A percentile compares a stretch with the other conserved stretches of the same genome.
These are phyloP conservation scores for Argyresthia goedartella DNA, from an alignment of 2,888 invertebrate genomes.

Conservation along the genomic window DNA sequence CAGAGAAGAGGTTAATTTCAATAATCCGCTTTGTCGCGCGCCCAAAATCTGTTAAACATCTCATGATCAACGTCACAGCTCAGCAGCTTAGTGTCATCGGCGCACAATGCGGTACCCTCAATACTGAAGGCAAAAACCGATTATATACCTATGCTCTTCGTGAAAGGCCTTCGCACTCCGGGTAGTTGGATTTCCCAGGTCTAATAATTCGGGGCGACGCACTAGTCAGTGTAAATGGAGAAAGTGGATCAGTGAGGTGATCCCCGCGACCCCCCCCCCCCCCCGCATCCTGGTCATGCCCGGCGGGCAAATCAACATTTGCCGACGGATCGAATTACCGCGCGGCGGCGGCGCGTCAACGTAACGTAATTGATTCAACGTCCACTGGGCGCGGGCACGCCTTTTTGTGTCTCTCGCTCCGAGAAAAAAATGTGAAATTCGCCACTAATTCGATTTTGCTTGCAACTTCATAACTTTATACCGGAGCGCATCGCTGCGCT, in stretches of 20 bases:
- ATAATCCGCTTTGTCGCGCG: slow-evolving; percentile 53
- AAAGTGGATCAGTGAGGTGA: slow-evolving; percentile 40
- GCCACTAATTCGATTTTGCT: slow-evolving; percentile 50
- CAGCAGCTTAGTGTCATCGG: slow-evolving; percentile 12
- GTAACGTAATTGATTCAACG: slow-evolving; percentile 62
- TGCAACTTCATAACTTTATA: slow-evolving; percentile 12
- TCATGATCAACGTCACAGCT: slow-evolving; percentile 10
- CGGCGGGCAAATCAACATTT: slow-evolving; percentile 65
- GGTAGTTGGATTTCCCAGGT: neutral
- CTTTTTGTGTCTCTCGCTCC: slow-evolving; percentile 37
- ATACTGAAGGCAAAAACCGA: neutral
- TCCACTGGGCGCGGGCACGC: slow-evolving; percentile 41
- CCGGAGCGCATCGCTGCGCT: neutral
- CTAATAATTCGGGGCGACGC: slow-evolving; percentile 2
- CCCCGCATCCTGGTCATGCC: slow-evolving; percentile 35
- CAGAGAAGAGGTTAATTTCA: slow-evolving; percentile 59
- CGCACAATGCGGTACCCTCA: slow-evolving; percentile 5
- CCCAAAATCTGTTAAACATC: slow-evolving; percentile 26
- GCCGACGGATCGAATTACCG: slow-evolving; percentile 62
- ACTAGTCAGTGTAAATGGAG: slow-evolving; percentile 11
- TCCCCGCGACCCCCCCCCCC: slow-evolving; percentile 21
- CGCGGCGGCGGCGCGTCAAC: slow-evolving; percentile 42
- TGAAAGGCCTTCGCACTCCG: slow-evolving; percentile 13
- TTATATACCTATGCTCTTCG: neutral
- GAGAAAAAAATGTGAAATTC: slow-evolving; percentile 43